A percentile compares a stretch with the other conserved stretches of the same genome.
These are phyloP conservation scores for Vireo altiloquus DNA, from an alignment of 2,113 vertebrate genomes.

Conservation along the genomic window DNA sequence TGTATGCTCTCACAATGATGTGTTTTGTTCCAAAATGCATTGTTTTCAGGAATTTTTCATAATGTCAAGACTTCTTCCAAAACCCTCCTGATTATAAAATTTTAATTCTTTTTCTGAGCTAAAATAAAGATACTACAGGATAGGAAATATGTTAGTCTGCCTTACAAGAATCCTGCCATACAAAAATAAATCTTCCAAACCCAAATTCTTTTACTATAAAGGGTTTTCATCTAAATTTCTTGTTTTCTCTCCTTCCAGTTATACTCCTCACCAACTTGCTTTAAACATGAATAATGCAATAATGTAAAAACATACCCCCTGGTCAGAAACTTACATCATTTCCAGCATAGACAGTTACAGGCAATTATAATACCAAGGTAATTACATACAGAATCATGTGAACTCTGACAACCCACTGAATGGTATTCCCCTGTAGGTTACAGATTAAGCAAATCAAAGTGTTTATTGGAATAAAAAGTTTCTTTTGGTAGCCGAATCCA, in stretches of 20 bases:
- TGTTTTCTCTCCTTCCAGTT: constrained; percentile 18
- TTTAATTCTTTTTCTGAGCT: not conserved
- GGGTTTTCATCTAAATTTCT: constrained; percentile 26
- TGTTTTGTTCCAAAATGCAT: not conserved
- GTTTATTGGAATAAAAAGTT: not conserved
- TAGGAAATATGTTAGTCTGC: not conserved
- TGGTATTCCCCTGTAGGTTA: constrained; percentile 31
- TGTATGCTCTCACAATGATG: not conserved
- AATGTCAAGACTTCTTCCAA: not conserved
- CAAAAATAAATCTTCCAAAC: not conserved
- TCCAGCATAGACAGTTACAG: constrained; percentile 29
- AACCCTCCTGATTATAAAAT: not conserved
- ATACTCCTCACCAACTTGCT: not conserved
- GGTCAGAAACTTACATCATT: constrained; percentile 53
- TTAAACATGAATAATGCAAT: constrained; percentile 42
- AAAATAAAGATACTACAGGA: not conserved
- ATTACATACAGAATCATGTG: constrained; percentile 45
- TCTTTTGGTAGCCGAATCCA: not conserved
- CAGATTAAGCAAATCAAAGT: constrained; percentile 6
- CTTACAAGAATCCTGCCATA: not conserved
- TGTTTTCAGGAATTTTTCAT: not conserved
- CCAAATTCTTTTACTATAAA: constrained; percentile 3
- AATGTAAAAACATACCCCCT: constrained; percentile 46
- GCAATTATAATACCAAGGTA: constrained; percentile 62
- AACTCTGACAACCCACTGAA: constrained; percentile 22